Evolutionary conservation across 64 coral and sea anemone genomes (phyloP).

Genomic region (Montipora foliosa): DNA sequence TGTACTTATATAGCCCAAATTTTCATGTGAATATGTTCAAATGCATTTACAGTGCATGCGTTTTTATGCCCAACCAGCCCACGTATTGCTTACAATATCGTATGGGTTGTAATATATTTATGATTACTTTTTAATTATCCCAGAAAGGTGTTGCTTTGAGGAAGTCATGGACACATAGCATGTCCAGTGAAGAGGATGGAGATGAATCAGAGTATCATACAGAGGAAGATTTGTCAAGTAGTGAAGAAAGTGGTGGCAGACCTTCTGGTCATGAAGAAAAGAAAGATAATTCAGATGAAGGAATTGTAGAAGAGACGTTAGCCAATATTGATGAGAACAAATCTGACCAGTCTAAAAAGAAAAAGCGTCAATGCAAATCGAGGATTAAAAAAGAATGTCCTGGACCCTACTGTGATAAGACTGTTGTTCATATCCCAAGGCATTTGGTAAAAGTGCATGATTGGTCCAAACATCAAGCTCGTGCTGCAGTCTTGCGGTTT

Average conservation of each 20-base stretch:
- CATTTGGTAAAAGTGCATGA: conserved; percentile 33
- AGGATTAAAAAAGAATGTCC: conserved; percentile 41
- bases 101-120: background rate
- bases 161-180: conserved; percentile 37
- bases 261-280: conserved; percentile 6
- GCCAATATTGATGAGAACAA: conserved; percentile 17
- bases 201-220: conserved; percentile 43
- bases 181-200: conserved; percentile 38
- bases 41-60: too few species aligned
- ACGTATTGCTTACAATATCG: too few species aligned
- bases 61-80: too few species aligned
- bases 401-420: conserved; percentile 19
- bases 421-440: conserved; percentile 32
- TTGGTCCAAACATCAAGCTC: conserved; percentile 25
- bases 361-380: conserved; percentile 23
- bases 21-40: too few species aligned
- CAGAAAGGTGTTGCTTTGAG: conserved; percentile 37
- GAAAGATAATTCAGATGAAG: conserved; percentile 27
- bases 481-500: conserved; percentile 3
- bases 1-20: background rate
- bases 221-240: conserved; percentile 41
- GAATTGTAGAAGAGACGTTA: conserved; percentile 22
- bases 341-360: conserved; percentile 44
- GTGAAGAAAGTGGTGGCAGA: conserved; percentile 39
- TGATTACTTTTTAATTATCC: conserved; percentile 34